A percentile compares a stretch with the other conserved stretches of the same genome.
phyloP scores from a whole-genome alignment of 2,888 invertebrate genomes.

The Dascillus cervinus region DNA sequence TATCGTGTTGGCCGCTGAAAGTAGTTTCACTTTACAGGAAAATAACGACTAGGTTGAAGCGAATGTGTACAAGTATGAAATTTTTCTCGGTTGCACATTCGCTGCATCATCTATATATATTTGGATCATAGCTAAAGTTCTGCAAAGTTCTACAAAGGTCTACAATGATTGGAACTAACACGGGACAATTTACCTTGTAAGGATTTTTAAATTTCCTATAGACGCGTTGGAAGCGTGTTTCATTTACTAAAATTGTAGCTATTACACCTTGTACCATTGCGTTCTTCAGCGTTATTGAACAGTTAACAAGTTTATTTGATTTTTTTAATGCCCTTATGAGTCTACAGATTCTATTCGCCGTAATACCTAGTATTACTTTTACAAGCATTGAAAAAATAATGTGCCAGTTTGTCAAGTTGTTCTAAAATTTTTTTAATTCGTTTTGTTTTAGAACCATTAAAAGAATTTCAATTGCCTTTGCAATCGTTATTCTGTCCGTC shows the following conservation, averaged over 20 bases:
- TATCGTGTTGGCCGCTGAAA: too few relatives aligned
- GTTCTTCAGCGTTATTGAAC: conserved; percentile 55
- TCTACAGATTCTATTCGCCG: conserved; percentile 80
- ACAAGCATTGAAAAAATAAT: conserved; percentile 70
- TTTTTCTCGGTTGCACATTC: conserved; percentile 68
- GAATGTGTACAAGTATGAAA: conserved; percentile 64
- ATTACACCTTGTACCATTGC: conserved; percentile 65
- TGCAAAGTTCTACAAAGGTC: conserved; percentile 75
- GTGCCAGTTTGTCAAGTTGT: conserved; percentile 78
- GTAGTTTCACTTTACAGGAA: conserved; percentile 43
- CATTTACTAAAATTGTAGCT: conserved; percentile 78
- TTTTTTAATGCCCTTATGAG: conserved; percentile 79
- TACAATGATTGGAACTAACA: conserved; percentile 74
- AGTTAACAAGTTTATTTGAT: conserved; percentile 74
- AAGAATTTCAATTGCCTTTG: too few relatives aligned
- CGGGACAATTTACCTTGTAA: conserved; percentile 85
- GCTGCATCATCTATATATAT: conserved; percentile 70
- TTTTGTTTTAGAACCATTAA: too few relatives aligned
- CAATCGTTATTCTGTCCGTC: too few relatives aligned
- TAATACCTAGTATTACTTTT: conserved; percentile 77
- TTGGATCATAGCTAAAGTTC: conserved; percentile 76
- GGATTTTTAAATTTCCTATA: conserved; percentile 80
- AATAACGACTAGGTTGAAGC: conserved; percentile 49
- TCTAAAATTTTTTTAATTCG: too few relatives aligned
- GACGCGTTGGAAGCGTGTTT: conserved; percentile 79